These are phyloP conservation scores for Psylliodes chrysocephalus DNA, from an alignment of 2,888 invertebrate species.

Conservation along the genomic window DNA sequence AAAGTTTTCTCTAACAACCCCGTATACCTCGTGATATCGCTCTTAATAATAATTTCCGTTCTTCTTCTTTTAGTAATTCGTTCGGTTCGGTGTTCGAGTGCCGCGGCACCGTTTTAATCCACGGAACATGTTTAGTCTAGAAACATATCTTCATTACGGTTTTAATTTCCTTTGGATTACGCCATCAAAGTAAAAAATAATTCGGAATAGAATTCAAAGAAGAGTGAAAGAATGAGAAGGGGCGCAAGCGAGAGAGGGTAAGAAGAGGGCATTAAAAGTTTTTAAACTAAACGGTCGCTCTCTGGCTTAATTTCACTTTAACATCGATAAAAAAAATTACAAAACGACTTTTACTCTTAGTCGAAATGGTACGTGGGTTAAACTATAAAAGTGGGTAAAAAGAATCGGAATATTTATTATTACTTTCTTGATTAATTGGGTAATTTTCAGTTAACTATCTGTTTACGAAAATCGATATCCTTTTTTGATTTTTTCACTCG, in stretches of 20 bases:
- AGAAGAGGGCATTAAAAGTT: constrained; percentile 48
- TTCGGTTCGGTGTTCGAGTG: not conserved
- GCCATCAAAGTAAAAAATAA: constrained; percentile 53
- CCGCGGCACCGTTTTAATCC: constrained; percentile 6
- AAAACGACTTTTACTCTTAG: constrained; percentile 3
- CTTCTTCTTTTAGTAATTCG: no score
- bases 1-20: no score
- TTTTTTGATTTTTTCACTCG: no score
- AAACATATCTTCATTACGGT: constrained; percentile 51
- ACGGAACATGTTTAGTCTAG: constrained; percentile 40
- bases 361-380: no score
- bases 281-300: constrained; percentile 51
- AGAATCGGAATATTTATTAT: no score
- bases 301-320: constrained; percentile 53
- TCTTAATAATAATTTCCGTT: constrained; percentile 29
- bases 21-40: constrained; percentile 27
- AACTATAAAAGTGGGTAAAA: no score
- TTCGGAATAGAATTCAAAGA: constrained; percentile 49
- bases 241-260: not conserved
- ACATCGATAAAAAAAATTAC: constrained; percentile 50
- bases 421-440: no score
- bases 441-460: no score
- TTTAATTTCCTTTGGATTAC: constrained; percentile 54
- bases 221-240: not conserved
- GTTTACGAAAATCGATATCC: no score